Percentiles rank a stretch among this genome's conserved stretches.
Evolutionary conservation across 2,888 invertebrate species (phyloP).

Genomic region (Rambutsinella grinnellia): DNA sequence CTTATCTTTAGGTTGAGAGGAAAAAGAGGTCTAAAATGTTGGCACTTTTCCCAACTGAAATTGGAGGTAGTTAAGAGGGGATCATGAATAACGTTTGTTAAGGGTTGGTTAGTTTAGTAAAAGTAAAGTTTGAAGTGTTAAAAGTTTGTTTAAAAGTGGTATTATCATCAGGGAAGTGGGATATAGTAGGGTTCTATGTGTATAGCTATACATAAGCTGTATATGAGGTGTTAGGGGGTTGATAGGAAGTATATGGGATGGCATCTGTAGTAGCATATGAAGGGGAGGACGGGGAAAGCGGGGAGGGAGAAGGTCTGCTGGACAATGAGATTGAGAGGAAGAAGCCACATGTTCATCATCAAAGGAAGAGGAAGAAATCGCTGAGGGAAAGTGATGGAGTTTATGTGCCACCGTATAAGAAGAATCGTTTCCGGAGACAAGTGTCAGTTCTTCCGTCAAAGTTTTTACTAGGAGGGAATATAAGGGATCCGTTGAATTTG

Average conservation of each 20-base stretch:
- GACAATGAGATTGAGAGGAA: background rate
- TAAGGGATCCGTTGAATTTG: conserved; percentile 93
- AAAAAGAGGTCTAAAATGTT: no score
- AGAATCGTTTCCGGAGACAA: conserved; percentile 72
- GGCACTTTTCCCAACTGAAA: no score
- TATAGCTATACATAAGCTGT: background rate
- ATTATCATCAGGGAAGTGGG: background rate
- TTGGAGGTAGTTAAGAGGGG: no score
- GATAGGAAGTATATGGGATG: background rate
- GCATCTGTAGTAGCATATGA: background rate
- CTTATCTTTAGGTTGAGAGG: no score
- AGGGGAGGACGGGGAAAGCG: conserved; percentile 30
- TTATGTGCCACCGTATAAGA: conserved; percentile 81
- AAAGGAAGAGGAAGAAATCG: conserved; percentile 74
- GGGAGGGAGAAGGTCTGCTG: conserved; percentile 19
- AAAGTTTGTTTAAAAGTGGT: background rate
- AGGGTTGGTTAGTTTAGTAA: no score
- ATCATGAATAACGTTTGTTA: no score
- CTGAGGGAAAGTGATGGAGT: conserved; percentile 79
- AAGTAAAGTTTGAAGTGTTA: background rate
- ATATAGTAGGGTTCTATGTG: background rate
- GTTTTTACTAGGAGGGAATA: conserved; percentile 94
- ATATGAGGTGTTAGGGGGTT: background rate
- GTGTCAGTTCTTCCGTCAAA: conserved; percentile 85
- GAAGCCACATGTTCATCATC: conserved; percentile 29